Conservation (phyloP, 23 tunicate genomes). For the Ciona savignyi region DNA sequence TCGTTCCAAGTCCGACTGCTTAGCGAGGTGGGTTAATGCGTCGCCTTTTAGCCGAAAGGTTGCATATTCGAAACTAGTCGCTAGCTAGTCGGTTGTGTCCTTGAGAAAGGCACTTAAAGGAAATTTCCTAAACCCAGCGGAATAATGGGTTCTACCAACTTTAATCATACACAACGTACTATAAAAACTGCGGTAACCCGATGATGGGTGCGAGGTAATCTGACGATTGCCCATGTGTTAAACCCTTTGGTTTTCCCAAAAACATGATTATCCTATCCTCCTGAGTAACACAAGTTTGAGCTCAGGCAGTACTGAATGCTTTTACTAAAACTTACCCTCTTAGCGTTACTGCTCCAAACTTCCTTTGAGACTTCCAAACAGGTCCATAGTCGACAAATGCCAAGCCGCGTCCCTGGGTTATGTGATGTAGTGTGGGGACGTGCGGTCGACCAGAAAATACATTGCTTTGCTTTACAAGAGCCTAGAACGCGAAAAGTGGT, state of each 20-base stretch:
- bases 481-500: background rate
- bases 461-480: background rate
- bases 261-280: too few species aligned
- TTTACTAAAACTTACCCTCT: constrained; percentile 20
- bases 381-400: constrained; percentile 23
- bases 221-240: background rate
- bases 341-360: constrained; percentile 19
- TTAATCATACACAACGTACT: too few species aligned
- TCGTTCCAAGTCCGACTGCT: background rate
- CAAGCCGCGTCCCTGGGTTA: constrained; percentile 12
- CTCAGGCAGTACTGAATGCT: background rate
- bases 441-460: constrained; percentile 9
- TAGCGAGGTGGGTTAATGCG: too few species aligned
- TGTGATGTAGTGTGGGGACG: background rate
- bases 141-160: too few species aligned
- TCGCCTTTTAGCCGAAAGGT: too few species aligned
- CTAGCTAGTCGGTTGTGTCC: too few species aligned
- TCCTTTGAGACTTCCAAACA: constrained; percentile 19
- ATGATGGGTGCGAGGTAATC: background rate
- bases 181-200: too few species aligned
- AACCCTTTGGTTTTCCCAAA: too few species aligned
- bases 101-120: background rate
- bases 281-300: background rate
- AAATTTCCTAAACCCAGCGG: too few species aligned
- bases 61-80: too few species aligned